Conservation (phyloP, 2,888 invertebrate species). For the Rhopalosiphum nymphaeae region DNA sequence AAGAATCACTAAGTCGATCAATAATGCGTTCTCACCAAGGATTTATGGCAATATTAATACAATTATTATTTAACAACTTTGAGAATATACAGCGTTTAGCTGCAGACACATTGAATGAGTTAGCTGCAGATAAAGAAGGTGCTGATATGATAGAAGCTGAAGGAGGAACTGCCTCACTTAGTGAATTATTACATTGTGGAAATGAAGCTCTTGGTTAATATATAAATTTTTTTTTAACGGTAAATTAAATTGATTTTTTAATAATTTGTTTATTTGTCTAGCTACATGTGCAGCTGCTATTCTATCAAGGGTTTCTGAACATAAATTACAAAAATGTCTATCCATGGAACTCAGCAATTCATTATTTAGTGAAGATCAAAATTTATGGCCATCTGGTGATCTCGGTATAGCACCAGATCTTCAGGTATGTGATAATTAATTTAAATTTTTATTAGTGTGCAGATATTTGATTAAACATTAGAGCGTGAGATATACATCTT, state of each 20-base stretch:
- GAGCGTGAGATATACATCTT: neutral
- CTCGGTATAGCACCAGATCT: slow-evolving; percentile 88
- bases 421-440: slow-evolving; percentile 76
- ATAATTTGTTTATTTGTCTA: slow-evolving; percentile 67
- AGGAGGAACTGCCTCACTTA: slow-evolving; percentile 94
- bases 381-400: slow-evolving; percentile 85
- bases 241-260: neutral
- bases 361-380: slow-evolving; percentile 91
- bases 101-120: slow-evolving; percentile 94
- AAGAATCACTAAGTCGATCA: slow-evolving; percentile 92
- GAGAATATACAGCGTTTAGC: slow-evolving; percentile 98
- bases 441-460: slow-evolving; percentile 22
- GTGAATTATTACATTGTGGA: slow-evolving; percentile 93
- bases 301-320: slow-evolving; percentile 97
- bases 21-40: slow-evolving; percentile 89
- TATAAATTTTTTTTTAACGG: neutral
- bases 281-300: slow-evolving; percentile 99
- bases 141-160: slow-evolving; percentile 97
- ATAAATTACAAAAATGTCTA: slow-evolving; percentile 97
- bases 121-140: slow-evolving; percentile 96
- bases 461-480: slow-evolving; percentile 32
- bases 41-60: slow-evolving; percentile 96
- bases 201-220: slow-evolving; percentile 89
- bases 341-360: slow-evolving; percentile 97
- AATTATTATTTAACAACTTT: slow-evolving; percentile 94